Conservation (phyloP, 2,888 invertebrate species). For the Fragum whitleyi region DNA sequence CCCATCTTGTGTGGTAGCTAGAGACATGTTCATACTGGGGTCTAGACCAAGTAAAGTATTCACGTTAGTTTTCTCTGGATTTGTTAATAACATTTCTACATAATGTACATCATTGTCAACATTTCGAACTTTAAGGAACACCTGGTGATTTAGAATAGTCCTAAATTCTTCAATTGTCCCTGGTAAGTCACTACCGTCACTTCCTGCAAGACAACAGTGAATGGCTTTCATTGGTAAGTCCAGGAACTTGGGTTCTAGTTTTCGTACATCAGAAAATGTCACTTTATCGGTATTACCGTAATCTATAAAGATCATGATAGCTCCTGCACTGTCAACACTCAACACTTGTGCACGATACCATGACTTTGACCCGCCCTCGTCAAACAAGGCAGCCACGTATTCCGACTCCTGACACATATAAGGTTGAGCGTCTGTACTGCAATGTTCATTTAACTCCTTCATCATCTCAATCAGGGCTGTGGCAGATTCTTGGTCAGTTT, state of each 20-base stretch:
- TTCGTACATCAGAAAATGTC: conserved; percentile 49
- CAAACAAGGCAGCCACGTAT: conserved; percentile 54
- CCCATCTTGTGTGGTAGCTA: background rate
- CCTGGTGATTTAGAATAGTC: conserved; percentile 25
- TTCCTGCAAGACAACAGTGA: conserved; percentile 60
- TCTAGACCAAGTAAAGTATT: conserved; percentile 32
- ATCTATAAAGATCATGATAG: conserved; percentile 79
- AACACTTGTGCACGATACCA: conserved; percentile 63
- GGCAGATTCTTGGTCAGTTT: background rate
- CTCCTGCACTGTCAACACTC: conserved; percentile 20
- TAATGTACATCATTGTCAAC: conserved; percentile 34
- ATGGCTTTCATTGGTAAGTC: conserved; percentile 69
- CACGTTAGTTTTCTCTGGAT: conserved; percentile 23
- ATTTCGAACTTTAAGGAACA: conserved; percentile 34
- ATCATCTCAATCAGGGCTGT: conserved; percentile 9
- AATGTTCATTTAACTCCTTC: conserved; percentile 44
- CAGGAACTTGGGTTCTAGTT: conserved; percentile 53
- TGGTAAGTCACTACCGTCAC: conserved; percentile 33
- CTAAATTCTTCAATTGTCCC: conserved; percentile 42
- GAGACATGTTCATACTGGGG: background rate
- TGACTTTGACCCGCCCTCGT: conserved; percentile 23
- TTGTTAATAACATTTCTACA: conserved; percentile 42
- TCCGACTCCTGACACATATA: conserved; percentile 48
- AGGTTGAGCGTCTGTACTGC: conserved; percentile 6
- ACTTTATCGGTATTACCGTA: conserved; percentile 79